phyloP scores from a whole-genome alignment of 2,797 vertebrate species.

The Coranthus polyacanthus region DNA sequence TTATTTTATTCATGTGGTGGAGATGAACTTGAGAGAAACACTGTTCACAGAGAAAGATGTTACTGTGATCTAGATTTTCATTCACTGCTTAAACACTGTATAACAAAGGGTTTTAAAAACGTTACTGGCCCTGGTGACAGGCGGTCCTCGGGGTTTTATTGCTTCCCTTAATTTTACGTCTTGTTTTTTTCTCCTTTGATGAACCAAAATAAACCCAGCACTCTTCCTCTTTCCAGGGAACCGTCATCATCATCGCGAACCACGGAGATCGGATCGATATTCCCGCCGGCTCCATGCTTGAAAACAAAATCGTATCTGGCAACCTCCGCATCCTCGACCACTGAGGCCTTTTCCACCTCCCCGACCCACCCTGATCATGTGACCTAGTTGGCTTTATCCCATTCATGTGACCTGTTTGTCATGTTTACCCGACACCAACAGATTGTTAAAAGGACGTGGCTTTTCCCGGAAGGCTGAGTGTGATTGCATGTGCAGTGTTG shows the following conservation, averaged over 20 bases:
- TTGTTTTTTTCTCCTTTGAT: not conserved
- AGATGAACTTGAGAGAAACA: not conserved
- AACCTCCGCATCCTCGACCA: constrained; percentile 98
- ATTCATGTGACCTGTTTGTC: constrained; percentile 60
- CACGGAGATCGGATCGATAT: constrained; percentile 97
- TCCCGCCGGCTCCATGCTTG: constrained; percentile 93
- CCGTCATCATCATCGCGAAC: constrained; percentile 99
- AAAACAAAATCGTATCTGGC: constrained; percentile 98
- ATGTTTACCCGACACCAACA: constrained; percentile 28
- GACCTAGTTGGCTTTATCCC: constrained; percentile 44
- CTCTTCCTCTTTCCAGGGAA: constrained; percentile 86
- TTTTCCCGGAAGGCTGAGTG: constrained; percentile 30
- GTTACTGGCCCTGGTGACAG: not conserved
- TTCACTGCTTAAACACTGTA: too few relatives aligned
- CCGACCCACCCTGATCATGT: constrained; percentile 28
- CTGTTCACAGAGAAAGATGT: not conserved
- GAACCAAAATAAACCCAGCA: not conserved
- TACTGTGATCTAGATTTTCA: too few relatives aligned
- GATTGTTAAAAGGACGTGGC: constrained; percentile 35
- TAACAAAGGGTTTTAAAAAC: not conserved
- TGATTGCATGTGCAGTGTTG: constrained; percentile 49
- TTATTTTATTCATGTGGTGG: not conserved
- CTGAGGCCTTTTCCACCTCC: constrained; percentile 75
- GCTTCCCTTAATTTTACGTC: constrained; percentile 32
- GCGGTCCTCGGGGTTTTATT: constrained; percentile 18